phyloP scores from a whole-genome alignment of 2,888 invertebrate genomes.

The Pachymerium ferrugineum region DNA sequence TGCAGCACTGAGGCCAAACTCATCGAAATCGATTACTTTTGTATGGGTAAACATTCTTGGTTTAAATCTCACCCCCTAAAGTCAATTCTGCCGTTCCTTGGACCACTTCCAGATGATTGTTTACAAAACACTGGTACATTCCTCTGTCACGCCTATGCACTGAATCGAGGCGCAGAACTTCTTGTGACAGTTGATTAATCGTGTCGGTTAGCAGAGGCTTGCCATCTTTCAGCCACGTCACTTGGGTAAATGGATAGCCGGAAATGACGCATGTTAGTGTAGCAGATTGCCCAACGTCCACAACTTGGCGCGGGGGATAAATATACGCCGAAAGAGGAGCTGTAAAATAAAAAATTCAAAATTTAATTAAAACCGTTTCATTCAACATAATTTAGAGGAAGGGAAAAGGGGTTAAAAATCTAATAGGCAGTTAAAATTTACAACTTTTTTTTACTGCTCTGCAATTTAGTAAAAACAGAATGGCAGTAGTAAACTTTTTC shows the following conservation, averaged over 20 bases:
- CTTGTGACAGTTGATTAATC: conserved; percentile 35
- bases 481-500: no score
- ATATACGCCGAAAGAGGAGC: conserved; percentile 35
- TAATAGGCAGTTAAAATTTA: no score
- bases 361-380: background rate
- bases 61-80: conserved; percentile 45
- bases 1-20: background rate
- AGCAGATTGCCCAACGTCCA: conserved; percentile 40
- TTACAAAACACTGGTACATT: conserved; percentile 47
- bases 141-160: conserved; percentile 47
- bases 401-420: no score
- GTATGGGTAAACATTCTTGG: background rate
- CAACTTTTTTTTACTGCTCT: no score
- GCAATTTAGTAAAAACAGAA: no score
- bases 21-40: background rate
- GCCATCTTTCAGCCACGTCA: conserved; percentile 43
- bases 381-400: background rate
- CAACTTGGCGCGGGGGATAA: conserved; percentile 38
- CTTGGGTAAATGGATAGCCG: conserved; percentile 37
- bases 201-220: conserved; percentile 39
- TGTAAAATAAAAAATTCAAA: conserved; percentile 36
- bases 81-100: conserved; percentile 70
- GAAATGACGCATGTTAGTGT: conserved; percentile 39
- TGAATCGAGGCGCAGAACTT: conserved; percentile 41
- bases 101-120: conserved; percentile 49